phyloP scores from a whole-genome alignment of 2,888 invertebrate genomes.

The Cyaniris semiargus region DNA sequence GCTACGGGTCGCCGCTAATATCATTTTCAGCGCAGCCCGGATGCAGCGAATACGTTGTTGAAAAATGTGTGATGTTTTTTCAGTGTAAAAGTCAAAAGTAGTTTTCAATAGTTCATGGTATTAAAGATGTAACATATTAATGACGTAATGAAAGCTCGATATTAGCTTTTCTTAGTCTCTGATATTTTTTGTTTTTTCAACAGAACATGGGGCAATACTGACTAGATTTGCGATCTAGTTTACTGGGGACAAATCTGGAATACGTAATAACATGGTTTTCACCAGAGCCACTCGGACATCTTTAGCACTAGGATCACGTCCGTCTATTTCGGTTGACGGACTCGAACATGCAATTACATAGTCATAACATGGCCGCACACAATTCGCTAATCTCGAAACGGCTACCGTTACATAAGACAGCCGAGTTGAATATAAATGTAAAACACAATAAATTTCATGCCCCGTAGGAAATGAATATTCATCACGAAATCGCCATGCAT shows the following conservation, averaged over 20 bases:
- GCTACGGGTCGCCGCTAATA: constrained; percentile 42
- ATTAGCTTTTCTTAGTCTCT: background rate
- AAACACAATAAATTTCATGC: constrained; percentile 82
- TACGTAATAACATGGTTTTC: background rate
- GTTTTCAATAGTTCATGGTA: too few relatives aligned
- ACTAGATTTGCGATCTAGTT: background rate
- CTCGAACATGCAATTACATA: constrained; percentile 51
- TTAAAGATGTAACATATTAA: background rate
- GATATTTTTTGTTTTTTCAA: background rate
- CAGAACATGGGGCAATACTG: background rate
- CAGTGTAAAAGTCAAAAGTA: background rate
- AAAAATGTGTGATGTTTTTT: background rate
- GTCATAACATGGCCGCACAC: constrained; percentile 73
- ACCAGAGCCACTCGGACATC: background rate
- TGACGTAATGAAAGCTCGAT: background rate
- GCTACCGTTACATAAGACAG: constrained; percentile 80
- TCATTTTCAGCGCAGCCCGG: constrained; percentile 35
- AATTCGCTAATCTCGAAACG: constrained; percentile 79
- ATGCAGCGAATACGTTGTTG: constrained; percentile 12
- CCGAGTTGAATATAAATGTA: constrained; percentile 81
- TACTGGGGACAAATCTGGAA: background rate
- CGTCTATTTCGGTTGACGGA: constrained; percentile 5
- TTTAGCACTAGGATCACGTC: constrained; percentile 5
- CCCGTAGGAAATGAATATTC: constrained; percentile 81
- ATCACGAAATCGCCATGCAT: constrained; percentile 81